phyloP scores from a whole-genome alignment of 2,797 vertebrate species.

The Acestrorhynchus altus region DNA sequence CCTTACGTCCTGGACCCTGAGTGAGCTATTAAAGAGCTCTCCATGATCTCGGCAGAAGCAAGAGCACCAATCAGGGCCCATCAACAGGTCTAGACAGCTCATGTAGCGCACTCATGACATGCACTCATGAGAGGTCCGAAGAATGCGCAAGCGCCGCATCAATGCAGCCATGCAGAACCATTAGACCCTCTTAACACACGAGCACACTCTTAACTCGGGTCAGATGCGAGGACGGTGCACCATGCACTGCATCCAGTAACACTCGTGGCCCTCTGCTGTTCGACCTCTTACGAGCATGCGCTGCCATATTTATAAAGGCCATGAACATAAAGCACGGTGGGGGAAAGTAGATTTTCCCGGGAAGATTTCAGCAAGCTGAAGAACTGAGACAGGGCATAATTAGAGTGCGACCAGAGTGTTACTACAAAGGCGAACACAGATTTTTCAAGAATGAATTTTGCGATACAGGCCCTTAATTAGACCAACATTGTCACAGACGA shows the following conservation, averaged over 20 bases:
- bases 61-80: constrained; percentile 34
- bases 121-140: not conserved
- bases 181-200: constrained; percentile 35
- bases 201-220: constrained; percentile 35
- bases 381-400: constrained; percentile 70
- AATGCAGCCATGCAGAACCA: constrained; percentile 10
- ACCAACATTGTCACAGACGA: constrained; percentile 66
- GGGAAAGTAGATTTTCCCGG: constrained; percentile 65
- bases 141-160: not conserved
- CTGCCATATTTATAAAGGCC: constrained; percentile 76
- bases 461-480: constrained; percentile 76
- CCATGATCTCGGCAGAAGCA: constrained; percentile 32
- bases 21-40: constrained; percentile 53
- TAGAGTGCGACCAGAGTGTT: constrained; percentile 70
- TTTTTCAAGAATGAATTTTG: constrained; percentile 69
- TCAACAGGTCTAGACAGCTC: constrained; percentile 48
- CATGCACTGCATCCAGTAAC: constrained; percentile 16
- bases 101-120: constrained; percentile 34
- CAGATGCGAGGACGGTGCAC: not conserved
- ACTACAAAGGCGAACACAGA: constrained; percentile 70
- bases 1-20: constrained; percentile 43
- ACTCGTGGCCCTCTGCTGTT: constrained; percentile 35
- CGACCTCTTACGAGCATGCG: constrained; percentile 61
- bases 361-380: constrained; percentile 57
- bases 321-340: constrained; percentile 74